These are phyloP conservation scores for Erebia ligea DNA, from an alignment of 2,888 invertebrate species.

Conservation along the genomic window DNA sequence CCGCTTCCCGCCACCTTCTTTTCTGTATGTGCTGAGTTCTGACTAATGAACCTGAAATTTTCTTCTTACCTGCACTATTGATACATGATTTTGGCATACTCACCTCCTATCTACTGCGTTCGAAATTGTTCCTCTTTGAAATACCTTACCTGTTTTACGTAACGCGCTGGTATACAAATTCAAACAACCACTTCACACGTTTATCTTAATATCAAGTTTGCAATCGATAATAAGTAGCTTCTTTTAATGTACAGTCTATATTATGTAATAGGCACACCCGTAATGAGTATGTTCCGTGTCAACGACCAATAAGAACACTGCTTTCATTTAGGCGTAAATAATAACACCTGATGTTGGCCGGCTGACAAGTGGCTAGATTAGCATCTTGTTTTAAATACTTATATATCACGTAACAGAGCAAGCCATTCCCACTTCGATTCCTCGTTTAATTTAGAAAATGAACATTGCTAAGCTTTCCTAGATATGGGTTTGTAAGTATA, in stretches of 20 bases:
- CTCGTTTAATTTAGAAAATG: neutral
- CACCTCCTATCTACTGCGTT: neutral
- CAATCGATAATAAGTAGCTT: conserved; percentile 4
- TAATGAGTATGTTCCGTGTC: conserved; percentile 24
- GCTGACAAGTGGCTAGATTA: conserved; percentile 10
- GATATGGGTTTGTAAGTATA: neutral
- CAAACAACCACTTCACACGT: conserved; percentile 7
- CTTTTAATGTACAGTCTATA: conserved; percentile 5
- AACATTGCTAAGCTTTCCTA: neutral
- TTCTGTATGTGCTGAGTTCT: too few relatives aligned
- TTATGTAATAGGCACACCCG: conserved; percentile 13
- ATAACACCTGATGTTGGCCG: conserved; percentile 3
- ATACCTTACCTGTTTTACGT: neutral
- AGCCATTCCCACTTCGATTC: neutral
- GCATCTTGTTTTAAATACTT: conserved; percentile 2
- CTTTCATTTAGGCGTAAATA: conserved; percentile 31
- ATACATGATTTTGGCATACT: too few relatives aligned
- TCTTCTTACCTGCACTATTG: too few relatives aligned
- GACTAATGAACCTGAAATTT: too few relatives aligned
- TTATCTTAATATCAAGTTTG: conserved; percentile 19
- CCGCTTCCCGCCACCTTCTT: too few relatives aligned
- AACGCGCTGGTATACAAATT: neutral
- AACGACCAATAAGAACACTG: conserved; percentile 24
- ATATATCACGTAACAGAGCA: neutral
- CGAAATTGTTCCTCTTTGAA: neutral